A percentile compares a stretch with the other conserved stretches of the same genome.
Conservation (phyloP, 2,113 vertebrate species). For the Oreotrochilus melanogaster region DNA sequence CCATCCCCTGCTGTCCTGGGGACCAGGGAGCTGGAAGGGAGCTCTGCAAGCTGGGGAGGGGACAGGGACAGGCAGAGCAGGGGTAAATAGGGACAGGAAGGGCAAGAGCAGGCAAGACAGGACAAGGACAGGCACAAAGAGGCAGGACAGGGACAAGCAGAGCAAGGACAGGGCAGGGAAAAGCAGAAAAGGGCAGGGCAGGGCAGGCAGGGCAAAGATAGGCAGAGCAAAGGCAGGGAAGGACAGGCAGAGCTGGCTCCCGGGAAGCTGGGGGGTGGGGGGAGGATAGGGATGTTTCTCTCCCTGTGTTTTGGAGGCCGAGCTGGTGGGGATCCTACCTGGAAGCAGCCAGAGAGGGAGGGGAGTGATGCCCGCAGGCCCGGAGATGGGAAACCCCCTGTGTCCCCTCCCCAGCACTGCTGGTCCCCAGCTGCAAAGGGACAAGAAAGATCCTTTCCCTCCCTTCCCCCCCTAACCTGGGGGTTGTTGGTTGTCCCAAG, state of each 20-base stretch:
- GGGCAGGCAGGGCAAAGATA: background rate
- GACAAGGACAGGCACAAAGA: background rate
- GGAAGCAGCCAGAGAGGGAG: background rate
- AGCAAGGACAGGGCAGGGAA: background rate
- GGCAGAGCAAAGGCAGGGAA: background rate
- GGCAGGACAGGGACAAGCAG: background rate
- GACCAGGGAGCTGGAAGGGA: fast-evolving
- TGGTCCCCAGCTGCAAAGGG: background rate
- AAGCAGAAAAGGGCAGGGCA: background rate
- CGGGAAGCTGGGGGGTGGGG: fast-evolving
- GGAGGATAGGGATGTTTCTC: background rate
- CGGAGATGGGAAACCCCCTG: too few relatives aligned
- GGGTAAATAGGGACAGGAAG: too few relatives aligned
- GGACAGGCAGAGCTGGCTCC: background rate
- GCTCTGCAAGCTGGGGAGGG: background rate
- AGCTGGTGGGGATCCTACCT: background rate
- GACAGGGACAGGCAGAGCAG: background rate
- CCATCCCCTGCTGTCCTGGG: fast-evolving
- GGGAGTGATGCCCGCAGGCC: background rate
- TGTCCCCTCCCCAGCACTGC: background rate
- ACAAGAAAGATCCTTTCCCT: background rate
- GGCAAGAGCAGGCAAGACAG: background rate
- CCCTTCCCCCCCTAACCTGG: background rate
- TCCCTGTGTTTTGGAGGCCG: background rate
- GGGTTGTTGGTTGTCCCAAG: background rate